A percentile compares a stretch with the other conserved stretches of the same genome.
Evolutionary conservation across 1,140 invertebrate species (phyloP).

Genomic region (Diorhabda carinulata): DNA sequence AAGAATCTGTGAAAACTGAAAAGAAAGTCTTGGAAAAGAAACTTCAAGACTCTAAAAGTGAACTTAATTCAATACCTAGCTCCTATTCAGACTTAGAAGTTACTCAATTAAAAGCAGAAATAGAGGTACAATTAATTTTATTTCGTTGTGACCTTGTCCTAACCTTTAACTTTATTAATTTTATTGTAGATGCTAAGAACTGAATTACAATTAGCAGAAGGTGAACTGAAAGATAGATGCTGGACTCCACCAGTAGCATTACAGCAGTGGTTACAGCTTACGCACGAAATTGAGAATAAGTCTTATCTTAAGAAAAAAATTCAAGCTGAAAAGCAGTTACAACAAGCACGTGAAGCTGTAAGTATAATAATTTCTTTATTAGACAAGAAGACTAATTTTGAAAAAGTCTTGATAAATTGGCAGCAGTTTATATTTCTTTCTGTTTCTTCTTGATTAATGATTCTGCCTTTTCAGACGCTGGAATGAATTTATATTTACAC

Average conservation of each 20-base stretch:
- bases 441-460: too few relatives aligned
- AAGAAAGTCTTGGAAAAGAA: conserved; percentile 77
- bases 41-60: conserved; percentile 63
- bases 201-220: conserved; percentile 80
- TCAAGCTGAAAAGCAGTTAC: conserved; percentile 79
- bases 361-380: conserved; percentile 42
- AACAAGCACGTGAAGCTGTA: conserved; percentile 84
- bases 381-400: not conserved
- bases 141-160: too few relatives aligned
- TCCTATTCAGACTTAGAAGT: conserved; percentile 79
- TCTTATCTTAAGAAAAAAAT: conserved; percentile 82
- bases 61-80: conserved; percentile 59
- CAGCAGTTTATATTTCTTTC: too few relatives aligned
- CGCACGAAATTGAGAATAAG: conserved; percentile 89
- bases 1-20: conserved; percentile 74
- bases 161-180: too few relatives aligned
- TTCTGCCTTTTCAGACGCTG: too few relatives aligned
- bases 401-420: not conserved
- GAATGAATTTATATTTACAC: too few relatives aligned
- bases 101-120: conserved; percentile 75
- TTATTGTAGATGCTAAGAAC: conserved; percentile 59
- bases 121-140: conserved; percentile 57
- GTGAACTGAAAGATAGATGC: conserved; percentile 81
- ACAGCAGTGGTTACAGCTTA: conserved; percentile 90
- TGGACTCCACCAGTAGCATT: conserved; percentile 83